Base-by-base conservation (phyloP, 2,797 vertebrate species). In the Margarornis squamiger region DNA sequence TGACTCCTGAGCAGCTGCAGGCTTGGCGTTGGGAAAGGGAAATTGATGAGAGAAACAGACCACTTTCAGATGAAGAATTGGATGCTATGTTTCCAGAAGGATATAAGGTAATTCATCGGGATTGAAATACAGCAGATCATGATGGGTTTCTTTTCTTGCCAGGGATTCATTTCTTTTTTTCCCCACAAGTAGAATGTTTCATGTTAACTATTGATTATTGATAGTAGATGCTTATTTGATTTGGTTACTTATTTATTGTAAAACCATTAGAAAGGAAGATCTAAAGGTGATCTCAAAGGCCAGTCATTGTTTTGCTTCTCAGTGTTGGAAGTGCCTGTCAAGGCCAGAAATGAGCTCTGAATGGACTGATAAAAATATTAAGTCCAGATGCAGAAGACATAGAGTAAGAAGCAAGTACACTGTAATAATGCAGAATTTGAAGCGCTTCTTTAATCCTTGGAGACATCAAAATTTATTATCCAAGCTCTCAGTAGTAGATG, bases 11-110 rank as follows among this genome's bases (percentile, higher is more conserved):
- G 95, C 99, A 99, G 94, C 98, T 99, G 93, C 99, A 99, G 95
- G 99, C 99, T 8, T 99, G 99, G 99, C 97, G 99, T 10, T 99
- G 99, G 99, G 99, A 99, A 97, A 98, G 99, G 85, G 99, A 99
- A 93, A 99, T 99, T 51, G 99, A 99, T 93, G 99, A 99, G 95
- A 98, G 99, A 96, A 99, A 99, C 95, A 98, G 99, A 16, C 99
- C 99, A 1, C 98, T 99, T 62, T 99, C 99, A 79, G 99, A 99
- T 57, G 99, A 99, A 49, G 99, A 99, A 95, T 97, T 99, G 66
- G 99, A 99, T 75, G 99, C 99, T 68, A 99, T 99, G 99, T 99
- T 99, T 95, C 99, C 99, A 49, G 99, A 99, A 95, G 99, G 99
- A 77, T 99, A 99, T 94, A 99, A 99, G 98, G 99, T 99, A 96